Percentiles rank a stretch among this genome's conserved stretches.
Conservation (phyloP, 1,140 invertebrate genomes). For the Drosophila insularis region DNA sequence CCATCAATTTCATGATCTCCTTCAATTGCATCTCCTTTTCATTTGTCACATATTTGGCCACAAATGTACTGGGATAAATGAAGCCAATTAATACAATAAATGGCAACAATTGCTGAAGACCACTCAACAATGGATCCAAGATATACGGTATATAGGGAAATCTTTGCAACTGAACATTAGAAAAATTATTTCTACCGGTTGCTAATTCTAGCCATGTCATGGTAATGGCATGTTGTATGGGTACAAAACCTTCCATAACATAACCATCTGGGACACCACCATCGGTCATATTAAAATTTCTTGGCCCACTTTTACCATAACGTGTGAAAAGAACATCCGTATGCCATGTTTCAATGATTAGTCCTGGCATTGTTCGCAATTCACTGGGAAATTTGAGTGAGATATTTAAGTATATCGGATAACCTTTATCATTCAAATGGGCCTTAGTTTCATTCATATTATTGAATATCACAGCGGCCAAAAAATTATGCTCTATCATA, state of each 20-base stretch:
- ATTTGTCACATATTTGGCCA: constrained; percentile 86
- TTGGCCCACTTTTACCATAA: constrained; percentile 47
- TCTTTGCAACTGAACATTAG: constrained; percentile 78
- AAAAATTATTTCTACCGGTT: constrained; percentile 16
- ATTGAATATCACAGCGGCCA: constrained; percentile 43
- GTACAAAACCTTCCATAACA: constrained; percentile 85
- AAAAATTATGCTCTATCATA: constrained; percentile 31
- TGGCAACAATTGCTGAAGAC: constrained; percentile 87
- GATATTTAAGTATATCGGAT: constrained; percentile 24
- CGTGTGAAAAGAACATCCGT: constrained; percentile 44
- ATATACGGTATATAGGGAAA: constrained; percentile 90
- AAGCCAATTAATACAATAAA: constrained; percentile 91
- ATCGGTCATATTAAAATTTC: constrained; percentile 46
- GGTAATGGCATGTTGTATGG: constrained; percentile 85
- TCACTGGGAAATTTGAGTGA: constrained; percentile 50
- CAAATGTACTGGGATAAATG: constrained; percentile 89
- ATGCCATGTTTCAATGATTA: constrained; percentile 44
- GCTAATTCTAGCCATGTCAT: constrained; percentile 58
- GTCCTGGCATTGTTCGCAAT: constrained; percentile 32
- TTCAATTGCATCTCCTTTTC: constrained; percentile 87
- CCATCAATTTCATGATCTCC: constrained; percentile 95
- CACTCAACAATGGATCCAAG: constrained; percentile 87
- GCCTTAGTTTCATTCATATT: neutral
- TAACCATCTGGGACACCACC: constrained; percentile 83
- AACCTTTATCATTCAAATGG: neutral